Base-by-base conservation (phyloP, 1,140 invertebrate genomes). In the Euglossa dilemma region DNA sequence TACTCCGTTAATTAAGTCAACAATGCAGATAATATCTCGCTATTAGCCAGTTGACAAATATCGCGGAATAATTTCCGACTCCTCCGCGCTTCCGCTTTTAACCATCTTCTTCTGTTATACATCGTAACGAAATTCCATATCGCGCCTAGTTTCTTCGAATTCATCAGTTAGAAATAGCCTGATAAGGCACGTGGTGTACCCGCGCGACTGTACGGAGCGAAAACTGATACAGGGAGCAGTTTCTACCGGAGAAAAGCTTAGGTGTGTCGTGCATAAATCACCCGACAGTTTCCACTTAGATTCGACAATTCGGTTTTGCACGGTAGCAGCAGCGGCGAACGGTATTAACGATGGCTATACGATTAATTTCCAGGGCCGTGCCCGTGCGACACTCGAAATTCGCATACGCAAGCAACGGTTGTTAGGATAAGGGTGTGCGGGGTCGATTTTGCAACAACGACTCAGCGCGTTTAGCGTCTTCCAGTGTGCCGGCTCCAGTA, bases 291-390 rank as follows among this genome's bases (percentile, higher is more conserved):
- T 64, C 61, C 73, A 64, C 61, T 67, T 56, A n/a, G 50, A 79
- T 79, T 72, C 76, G 74, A 86, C 80, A 88, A 89, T 89, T 88
- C 80, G 73, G 71, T 64, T 79, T 79, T 70, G 57, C 43, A 61
- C 54, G 36, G 28, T 59, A 63, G 20, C n/a, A 11, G 2, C n/a
- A 11, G 25, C 43, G 45, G 57, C 43, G 50, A 23, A 45, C 54
- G 59, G 69, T 83, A 87, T 88, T 89, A 83, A 87, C 85, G 83
- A 85, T 43, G 56, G 50, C 43, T 70, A n/a, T 50, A 63, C 82
- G 74, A 89, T 89, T 85, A 88, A 89, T 89, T 86, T 84, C 79
- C 73, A 52, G 52, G 57, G 20, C 7, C 25, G 61, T 18, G 52
- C 43, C 56, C 61, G 69, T 73, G 67, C 75, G 72, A 80, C 75